Evolutionary conservation across 2,113 vertebrate genomes (phyloP).

Genomic region (Pseudonaja textilis): DNA sequence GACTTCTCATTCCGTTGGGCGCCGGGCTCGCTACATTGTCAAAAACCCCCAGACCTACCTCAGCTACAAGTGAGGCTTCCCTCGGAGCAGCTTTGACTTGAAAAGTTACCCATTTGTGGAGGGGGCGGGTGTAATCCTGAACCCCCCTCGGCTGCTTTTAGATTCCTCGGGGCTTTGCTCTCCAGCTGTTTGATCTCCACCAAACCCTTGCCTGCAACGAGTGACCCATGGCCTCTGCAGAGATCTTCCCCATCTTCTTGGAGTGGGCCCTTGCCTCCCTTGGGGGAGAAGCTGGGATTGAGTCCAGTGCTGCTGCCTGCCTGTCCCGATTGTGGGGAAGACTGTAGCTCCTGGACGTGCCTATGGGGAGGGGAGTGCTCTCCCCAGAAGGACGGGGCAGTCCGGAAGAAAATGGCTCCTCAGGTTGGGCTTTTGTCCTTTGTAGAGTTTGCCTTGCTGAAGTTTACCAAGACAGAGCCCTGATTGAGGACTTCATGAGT

Average conservation of each 20-base stretch:
- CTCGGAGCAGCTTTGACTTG: neutral
- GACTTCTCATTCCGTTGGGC: conserved; percentile 86
- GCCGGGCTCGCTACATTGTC: conserved; percentile 89
- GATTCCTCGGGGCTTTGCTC: neutral
- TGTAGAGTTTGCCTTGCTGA: conserved; percentile 91
- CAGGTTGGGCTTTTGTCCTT: neutral
- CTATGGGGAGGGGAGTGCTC: no score
- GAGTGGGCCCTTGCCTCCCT: neutral
- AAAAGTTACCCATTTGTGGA: neutral
- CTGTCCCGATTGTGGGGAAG: neutral
- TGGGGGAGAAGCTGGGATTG: neutral
- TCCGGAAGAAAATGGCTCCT: rapidly evolving
- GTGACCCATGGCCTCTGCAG: neutral
- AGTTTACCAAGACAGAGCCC: conserved; percentile 87
- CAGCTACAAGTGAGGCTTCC: conserved; percentile 82
- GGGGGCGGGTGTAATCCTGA: neutral
- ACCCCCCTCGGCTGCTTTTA: neutral
- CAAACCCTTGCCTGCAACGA: neutral
- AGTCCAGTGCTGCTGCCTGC: neutral
- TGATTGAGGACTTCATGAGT: conserved; percentile 79
- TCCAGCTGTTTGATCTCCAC: neutral
- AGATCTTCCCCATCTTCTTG: neutral
- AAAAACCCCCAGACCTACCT: conserved; percentile 90
- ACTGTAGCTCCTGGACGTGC: neutral
- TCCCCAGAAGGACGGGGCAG: neutral